Conservation (phyloP, 2,888 invertebrate species). For the Psococerastis gibbosa region DNA sequence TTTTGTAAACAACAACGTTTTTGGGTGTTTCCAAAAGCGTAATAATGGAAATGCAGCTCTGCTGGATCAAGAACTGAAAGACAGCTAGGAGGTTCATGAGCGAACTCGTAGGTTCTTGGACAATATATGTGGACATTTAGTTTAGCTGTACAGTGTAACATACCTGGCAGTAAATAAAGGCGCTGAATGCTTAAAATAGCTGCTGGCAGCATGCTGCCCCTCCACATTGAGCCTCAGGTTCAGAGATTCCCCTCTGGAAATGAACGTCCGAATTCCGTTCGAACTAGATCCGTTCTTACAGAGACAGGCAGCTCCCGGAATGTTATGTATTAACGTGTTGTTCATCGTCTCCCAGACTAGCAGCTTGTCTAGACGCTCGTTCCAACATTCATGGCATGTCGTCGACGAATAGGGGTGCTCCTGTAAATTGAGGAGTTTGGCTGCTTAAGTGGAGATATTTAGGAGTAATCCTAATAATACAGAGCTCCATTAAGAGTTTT, state of each 20-base stretch:
- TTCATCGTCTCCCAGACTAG: conserved; percentile 56
- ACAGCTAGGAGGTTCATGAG: no score
- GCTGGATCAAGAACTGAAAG: no score
- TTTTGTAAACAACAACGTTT: no score
- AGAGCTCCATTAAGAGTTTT: no score
- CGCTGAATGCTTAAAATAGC: conserved; percentile 69
- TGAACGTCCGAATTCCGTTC: conserved; percentile 32
- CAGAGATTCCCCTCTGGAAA: conserved; percentile 61
- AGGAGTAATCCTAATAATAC: conserved; percentile 4
- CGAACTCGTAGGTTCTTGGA: no score
- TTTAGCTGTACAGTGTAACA: no score
- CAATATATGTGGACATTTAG: no score
- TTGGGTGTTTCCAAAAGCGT: no score
- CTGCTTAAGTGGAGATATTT: no score
- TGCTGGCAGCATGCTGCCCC: conserved; percentile 65
- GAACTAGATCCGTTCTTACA: conserved; percentile 12
- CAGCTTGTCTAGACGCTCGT: conserved; percentile 67
- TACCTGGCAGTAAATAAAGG: conserved; percentile 62
- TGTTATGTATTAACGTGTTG: conserved; percentile 7
- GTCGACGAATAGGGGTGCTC: conserved; percentile 60
- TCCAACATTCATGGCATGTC: conserved; percentile 68
- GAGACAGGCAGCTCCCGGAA: conserved; percentile 11
- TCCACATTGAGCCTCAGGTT: conserved; percentile 68
- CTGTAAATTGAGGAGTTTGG: conserved; percentile 27
- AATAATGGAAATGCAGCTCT: no score